Conservation (phyloP, 2,113 vertebrate species). For the Sphaerodactylus townsendi region DNA sequence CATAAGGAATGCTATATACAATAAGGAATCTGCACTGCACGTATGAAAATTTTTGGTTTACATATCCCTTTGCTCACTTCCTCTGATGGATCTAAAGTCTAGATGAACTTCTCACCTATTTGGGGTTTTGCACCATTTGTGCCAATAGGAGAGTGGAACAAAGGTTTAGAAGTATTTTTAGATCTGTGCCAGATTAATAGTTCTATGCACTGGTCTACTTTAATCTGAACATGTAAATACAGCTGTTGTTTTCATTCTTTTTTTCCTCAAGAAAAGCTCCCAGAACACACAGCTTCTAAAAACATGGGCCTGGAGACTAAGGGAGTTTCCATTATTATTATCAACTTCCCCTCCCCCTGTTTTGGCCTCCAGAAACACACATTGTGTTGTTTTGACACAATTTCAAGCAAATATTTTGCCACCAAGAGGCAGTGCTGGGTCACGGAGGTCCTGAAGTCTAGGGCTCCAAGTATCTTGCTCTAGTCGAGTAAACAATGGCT, state of each 20-base stretch:
- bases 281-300: not conserved
- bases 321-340: conserved; percentile 79
- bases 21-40: not conserved
- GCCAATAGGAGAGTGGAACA: conserved; percentile 22
- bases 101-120: conserved; percentile 9
- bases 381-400: conserved; percentile 76
- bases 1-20: not conserved
- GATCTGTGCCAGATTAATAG: not conserved
- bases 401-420: conserved; percentile 75
- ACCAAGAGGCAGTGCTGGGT: conserved; percentile 68
- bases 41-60: conserved; percentile 28
- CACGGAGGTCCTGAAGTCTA: conserved; percentile 62
- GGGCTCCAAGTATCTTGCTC: conserved; percentile 51
- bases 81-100: not conserved
- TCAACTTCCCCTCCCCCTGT: not conserved
- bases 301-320: conserved; percentile 35
- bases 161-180: conserved; percentile 34
- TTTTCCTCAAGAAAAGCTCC: conserved; percentile 70
- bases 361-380: conserved; percentile 61
- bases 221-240: not conserved
- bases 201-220: fast-evolving
- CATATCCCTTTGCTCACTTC: not conserved
- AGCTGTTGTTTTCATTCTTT: conserved; percentile 46
- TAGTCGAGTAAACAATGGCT: conserved; percentile 81
- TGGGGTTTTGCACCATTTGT: conserved; percentile 44